These are phyloP conservation scores for Eumeta japonica DNA, from an alignment of 1,140 invertebrate genomes.

Conservation along the genomic window DNA sequence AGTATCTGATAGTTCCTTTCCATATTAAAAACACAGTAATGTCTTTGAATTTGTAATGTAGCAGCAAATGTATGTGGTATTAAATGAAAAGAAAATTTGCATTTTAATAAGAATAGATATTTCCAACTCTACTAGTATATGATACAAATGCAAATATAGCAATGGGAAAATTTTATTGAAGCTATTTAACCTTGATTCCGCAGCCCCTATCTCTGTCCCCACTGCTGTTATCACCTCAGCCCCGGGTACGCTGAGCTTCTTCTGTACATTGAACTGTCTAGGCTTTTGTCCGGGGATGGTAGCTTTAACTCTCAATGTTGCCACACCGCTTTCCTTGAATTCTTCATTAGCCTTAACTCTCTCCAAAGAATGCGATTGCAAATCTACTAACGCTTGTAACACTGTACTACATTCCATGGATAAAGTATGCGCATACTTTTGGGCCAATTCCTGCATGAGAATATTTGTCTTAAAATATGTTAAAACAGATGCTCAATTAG, in stretches of 20 bases:
- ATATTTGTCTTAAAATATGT: constrained; percentile 8
- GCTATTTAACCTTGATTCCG: constrained; percentile 52
- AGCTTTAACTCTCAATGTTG: constrained; percentile 62
- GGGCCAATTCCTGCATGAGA: constrained; percentile 63
- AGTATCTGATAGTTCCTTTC: no score
- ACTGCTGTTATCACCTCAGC: constrained; percentile 59
- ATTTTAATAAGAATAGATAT: no score
- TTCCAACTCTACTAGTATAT: no score
- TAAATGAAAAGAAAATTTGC: no score
- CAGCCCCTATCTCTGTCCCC: constrained; percentile 47
- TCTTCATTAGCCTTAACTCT: constrained; percentile 63
- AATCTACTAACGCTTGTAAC: constrained; percentile 55
- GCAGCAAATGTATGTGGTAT: no score
- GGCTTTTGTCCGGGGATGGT: constrained; percentile 40
- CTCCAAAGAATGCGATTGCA: constrained; percentile 69
- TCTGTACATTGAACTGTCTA: constrained; percentile 46
- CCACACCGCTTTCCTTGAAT: constrained; percentile 65
- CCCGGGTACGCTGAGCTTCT: constrained; percentile 53
- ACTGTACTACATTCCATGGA: constrained; percentile 55
- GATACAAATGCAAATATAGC: no score
- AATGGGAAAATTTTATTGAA: no score
- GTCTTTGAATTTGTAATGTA: no score
- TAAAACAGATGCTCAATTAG: not conserved
- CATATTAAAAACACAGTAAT: no score
- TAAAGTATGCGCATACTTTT: constrained; percentile 57